Evolutionary conservation across 2,113 vertebrate species (phyloP), one percentile per base, ranked within the genome.

Genomic region (Microcebus murinus): DNA sequence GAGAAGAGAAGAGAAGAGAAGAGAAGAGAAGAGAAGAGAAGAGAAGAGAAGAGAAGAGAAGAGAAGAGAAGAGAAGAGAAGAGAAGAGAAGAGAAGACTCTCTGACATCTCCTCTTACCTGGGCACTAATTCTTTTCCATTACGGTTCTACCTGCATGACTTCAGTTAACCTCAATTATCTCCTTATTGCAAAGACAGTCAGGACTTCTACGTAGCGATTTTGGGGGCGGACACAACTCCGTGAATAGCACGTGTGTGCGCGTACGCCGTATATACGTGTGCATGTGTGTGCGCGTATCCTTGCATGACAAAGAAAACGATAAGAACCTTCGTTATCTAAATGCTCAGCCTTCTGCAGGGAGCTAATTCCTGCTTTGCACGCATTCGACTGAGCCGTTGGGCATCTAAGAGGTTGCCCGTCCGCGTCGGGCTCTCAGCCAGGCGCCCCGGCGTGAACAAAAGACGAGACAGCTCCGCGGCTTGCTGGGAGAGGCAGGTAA

Each of bases 1-100:
- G 42, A 45, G 42, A 0, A 45, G 42, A 45, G 42, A 0, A 45
- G 42, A 11, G 10, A 0, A 48, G 45, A 48, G 45, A 0, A 48
- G 45, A 48, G 45, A 0, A 48, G 45, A 48, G 45, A 8, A 48
- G 48, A 48, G 48, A 8, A 11, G 48, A 48, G 48, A 8, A 45
- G 45, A 45, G 45, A 8, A 45, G 45, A 45, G 45, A 8, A 45
- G 45, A 45, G 45, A 8, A 45, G 45, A 45, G 45, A 8, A 45
- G 45, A 45, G 45, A 8, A 45, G 45, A 45, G 45, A 8, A 45
- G 45, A 11, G 10, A 8, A 48, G 48, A 48, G 48, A 8, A 48
- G 48, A 48, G 48, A 8, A 48, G 48, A 48, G 48, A 48, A 11
- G 48, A 48, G 48, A 42, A 9, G 17, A 14, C 6, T 14, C 13